Conservation (phyloP, 2,797 vertebrate genomes). For the Florisuga fusca region DNA sequence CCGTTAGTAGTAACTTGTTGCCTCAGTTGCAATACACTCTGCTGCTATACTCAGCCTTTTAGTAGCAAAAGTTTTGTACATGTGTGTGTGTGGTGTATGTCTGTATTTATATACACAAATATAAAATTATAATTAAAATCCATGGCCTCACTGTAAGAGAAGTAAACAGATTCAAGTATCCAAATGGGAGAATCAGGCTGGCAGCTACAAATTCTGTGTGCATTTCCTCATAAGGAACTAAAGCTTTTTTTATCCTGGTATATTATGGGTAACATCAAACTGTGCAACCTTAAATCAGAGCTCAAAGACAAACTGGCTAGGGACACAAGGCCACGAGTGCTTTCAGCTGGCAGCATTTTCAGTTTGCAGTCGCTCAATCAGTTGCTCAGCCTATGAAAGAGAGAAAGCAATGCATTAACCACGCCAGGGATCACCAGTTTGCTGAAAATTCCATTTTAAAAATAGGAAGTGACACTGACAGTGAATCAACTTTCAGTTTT, state of each 20-base stretch:
- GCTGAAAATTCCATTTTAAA: neutral
- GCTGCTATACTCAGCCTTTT: neutral
- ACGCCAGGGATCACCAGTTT: fast-evolving
- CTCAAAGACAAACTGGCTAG: neutral
- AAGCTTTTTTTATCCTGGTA: constrained; percentile 5
- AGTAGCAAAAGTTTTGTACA: neutral
- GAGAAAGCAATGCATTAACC: constrained; percentile 19
- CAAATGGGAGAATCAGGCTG: neutral
- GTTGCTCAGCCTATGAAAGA: constrained; percentile 88
- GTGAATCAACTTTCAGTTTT: neutral
- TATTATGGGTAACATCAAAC: constrained; percentile 40
- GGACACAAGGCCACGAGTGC: neutral
- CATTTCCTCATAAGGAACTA: constrained; percentile 31
- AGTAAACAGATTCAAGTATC: neutral
- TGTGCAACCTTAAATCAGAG: constrained; percentile 46
- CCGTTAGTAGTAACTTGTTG: neutral
- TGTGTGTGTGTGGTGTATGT: neutral
- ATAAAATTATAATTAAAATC: neutral
- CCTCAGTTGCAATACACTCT: neutral
- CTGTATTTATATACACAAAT: neutral
- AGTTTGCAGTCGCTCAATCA: constrained; percentile 88
- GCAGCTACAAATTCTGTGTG: neutral
- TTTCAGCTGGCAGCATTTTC: constrained; percentile 80
- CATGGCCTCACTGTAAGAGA: neutral
- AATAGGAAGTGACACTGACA: neutral